These are phyloP conservation scores for Ruditapes philippinarum DNA, from an alignment of 1,140 invertebrate species.

Conservation along the genomic window DNA sequence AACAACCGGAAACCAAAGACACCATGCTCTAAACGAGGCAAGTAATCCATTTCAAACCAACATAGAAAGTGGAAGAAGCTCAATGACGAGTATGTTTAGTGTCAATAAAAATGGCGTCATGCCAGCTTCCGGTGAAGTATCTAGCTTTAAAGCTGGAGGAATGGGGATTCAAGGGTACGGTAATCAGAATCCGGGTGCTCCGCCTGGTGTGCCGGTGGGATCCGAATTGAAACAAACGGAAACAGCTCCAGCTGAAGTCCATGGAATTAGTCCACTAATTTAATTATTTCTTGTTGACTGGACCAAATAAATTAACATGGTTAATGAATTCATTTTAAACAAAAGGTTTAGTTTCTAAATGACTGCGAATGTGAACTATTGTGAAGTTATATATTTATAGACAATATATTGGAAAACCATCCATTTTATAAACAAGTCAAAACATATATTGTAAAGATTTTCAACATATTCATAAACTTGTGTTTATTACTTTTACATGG, in stretches of 20 bases:
- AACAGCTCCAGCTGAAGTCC: background rate
- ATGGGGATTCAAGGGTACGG: background rate
- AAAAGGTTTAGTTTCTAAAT: no score
- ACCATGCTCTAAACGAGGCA: background rate
- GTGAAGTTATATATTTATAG: no score
- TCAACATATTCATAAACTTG: no score
- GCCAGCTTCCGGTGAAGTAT: background rate
- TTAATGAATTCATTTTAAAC: no score
- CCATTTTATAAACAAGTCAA: no score
- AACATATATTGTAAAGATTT: no score
- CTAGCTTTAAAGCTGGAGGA: background rate
- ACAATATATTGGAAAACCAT: no score
- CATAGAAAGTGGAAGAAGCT: no score
- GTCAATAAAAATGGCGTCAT: background rate
- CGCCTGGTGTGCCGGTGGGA: background rate
- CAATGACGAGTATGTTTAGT: background rate
- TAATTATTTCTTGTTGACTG: background rate
- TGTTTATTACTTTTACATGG: no score
- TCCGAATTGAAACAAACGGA: background rate
- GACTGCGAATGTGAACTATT: no score
- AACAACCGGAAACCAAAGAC: background rate
- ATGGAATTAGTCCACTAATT: background rate
- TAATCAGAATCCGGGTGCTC: background rate
- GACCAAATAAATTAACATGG: no score
- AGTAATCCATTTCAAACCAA: background rate